These are phyloP conservation scores for Varanus komodoensis DNA, from an alignment of 2,113 vertebrate genomes.

Conservation along the genomic window DNA sequence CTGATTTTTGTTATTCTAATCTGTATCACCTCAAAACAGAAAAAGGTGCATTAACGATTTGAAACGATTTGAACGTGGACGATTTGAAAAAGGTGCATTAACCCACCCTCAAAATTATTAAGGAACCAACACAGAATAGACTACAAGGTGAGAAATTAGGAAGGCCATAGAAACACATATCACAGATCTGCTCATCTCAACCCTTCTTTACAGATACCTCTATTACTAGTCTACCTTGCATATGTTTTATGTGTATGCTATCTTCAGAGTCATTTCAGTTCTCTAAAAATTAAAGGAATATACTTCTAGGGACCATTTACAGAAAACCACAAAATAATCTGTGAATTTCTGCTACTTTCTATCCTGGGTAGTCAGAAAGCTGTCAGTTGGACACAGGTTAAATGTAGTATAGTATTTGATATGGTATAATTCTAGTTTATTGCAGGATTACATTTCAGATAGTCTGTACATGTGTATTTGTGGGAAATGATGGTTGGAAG, in stretches of 20 bases:
- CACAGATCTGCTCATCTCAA: no score
- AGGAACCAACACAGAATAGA: no score
- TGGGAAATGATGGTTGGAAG: neutral
- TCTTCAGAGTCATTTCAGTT: neutral
- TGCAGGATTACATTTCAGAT: neutral
- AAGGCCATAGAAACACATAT: no score
- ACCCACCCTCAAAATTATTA: no score
- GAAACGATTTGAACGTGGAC: no score
- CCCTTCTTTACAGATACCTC: neutral
- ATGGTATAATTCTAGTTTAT: neutral
- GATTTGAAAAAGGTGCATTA: no score
- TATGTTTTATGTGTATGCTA: neutral
- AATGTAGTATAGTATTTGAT: neutral
- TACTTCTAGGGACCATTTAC: neutral
- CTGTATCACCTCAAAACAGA: no score
- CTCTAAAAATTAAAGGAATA: neutral
- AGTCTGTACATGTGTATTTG: neutral
- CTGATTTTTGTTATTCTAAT: no score
- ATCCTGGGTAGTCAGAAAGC: neutral
- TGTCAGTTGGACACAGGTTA: neutral
- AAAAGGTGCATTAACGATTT: no score
- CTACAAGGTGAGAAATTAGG: no score
- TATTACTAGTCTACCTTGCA: neutral
- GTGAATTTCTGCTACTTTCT: neutral
- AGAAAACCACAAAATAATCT: neutral